phyloP scores from a whole-genome alignment of 1,140 invertebrate genomes.

The Aphaenogaster ashmeadi region DNA sequence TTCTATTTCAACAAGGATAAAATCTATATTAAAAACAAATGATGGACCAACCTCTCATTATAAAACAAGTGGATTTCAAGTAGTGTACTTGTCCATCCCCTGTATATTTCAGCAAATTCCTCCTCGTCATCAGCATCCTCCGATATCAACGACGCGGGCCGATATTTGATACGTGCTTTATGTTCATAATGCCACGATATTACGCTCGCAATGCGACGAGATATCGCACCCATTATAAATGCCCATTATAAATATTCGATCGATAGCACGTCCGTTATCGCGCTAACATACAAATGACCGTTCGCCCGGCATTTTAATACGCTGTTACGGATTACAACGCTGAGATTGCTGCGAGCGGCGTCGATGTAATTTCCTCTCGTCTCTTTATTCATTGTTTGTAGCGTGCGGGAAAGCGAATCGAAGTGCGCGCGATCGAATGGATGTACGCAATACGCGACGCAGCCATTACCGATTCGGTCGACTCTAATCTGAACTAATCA shows the following conservation, averaged over 20 bases:
- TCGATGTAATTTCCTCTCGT: conserved; percentile 28
- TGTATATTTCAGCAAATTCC: not conserved
- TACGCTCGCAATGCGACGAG: conserved; percentile 25
- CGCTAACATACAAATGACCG: conserved; percentile 8
- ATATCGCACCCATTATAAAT: conserved; percentile 5
- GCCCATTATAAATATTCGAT: conserved; percentile 45
- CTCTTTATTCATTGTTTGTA: conserved; percentile 46
- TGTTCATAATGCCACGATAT: conserved; percentile 19
- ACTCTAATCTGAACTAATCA: conserved; percentile 58
- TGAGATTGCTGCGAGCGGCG: conserved; percentile 34
- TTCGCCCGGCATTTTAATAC: conserved; percentile 17
- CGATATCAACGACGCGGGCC: not conserved
- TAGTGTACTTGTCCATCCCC: too few species aligned
- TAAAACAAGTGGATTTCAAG: too few species aligned
- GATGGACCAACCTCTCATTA: too few species aligned
- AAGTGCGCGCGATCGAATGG: not conserved
- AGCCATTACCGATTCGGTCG: conserved; percentile 36
- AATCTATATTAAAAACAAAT: too few species aligned
- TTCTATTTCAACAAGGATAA: too few species aligned
- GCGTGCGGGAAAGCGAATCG: not conserved
- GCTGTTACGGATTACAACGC: conserved; percentile 25
- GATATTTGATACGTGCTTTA: conserved; percentile 32
- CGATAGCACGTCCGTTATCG: not conserved
- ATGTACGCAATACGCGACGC: conserved; percentile 16
- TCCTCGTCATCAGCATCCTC: not conserved